Base-by-base conservation (phyloP, 2,888 invertebrate species). In the Apodemia mormo region DNA sequence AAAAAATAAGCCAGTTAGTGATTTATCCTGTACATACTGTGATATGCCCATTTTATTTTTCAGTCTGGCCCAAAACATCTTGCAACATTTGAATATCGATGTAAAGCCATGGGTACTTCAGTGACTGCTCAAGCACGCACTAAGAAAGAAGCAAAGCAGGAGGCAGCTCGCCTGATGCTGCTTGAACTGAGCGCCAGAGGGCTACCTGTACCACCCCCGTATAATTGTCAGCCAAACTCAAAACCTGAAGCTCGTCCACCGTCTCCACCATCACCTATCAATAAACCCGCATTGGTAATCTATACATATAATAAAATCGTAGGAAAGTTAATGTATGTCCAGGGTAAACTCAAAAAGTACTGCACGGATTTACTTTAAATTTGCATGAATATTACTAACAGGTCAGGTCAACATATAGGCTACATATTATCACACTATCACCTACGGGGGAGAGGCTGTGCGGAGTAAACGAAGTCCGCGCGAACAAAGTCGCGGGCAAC, bases 101-200 rank as follows among this genome's bases (percentile, higher is more conserved):
- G 94, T 80, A 69, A 77, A 69, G 89, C 92, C 52, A 78, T 73
- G 45, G 90, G 89, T 12, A 80, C 81, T 29, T 74, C 78, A 4
- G 87, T 88, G 45, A 78, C 78, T 2, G 93, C 90, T 9, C 77
- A 85, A 43, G 95, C 94, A 22, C 94, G 94, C 76, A 94, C 88
- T 72, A 91, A 91, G 79, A 89, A 89, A 82, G 94, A 95, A 72
- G 95, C 94, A 9, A 95, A 95, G 81, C 95, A 95, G 78, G 93
- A 94, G 76, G 94, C 93, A 8, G 95, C 95, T 30, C 86, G 87
- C 2, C 82, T 85, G 71, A 89, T 94, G 79, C 84, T 95, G 71
- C 79, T 82, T 72, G 73, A 77, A 61, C 82, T 95, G 64, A 83
- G 88, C 54, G 79, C 80, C 22, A 73, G 80, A 29, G 92, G 92